Evolutionary conservation across 2,888 invertebrate genomes (phyloP), one percentile per base, ranked within the genome.

Genomic region (Nysson spinosus): DNA sequence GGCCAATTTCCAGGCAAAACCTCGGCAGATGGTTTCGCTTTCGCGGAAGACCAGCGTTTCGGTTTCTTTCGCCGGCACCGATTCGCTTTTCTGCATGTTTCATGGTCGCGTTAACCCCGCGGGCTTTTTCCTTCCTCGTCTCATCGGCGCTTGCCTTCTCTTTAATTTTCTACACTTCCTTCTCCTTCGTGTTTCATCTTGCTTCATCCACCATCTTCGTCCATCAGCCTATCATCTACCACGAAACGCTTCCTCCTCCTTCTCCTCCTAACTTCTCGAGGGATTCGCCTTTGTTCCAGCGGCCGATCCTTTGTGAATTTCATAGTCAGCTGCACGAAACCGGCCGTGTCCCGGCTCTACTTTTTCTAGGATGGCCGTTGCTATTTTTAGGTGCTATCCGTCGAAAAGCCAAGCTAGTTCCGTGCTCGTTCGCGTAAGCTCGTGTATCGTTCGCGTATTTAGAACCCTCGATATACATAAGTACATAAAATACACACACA

Each of bases 281-380:
- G 69, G 57, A 56, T 57, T 51, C 77, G 73, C 80, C 80, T 83
- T 83, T 83, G 81, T 82, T 79, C 77, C 74, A 68, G 55, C 66
- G 49, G 26, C 42, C 62, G 71, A 68, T 75, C 78, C 80, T 82
- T 83, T 78, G 81, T 82, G 69, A 80, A 80, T 82, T 77, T 79
- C 76, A 57, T 80, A 80, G 82, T 79, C 78, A 80, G 78, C 79
- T 83, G 81, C 82, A 79, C 82, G 79, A 77, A 66, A 60, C 57
- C 66, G 62, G 57, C 58, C 75, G 71, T 58, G 71, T 60, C 60
- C 56, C 56, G 67, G 64, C 69, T n/a, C 79, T 78, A 68, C 71
- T 79, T 80, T 78, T 80, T 81, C 79, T 81, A 80, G 77, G 79
- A 82, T 77, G 70, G 64, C 69, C 65, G 63, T 40, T 67, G 72